Base-by-base conservation (phyloP, 2,797 vertebrate genomes). In the Zenarchopterus dispar region DNA sequence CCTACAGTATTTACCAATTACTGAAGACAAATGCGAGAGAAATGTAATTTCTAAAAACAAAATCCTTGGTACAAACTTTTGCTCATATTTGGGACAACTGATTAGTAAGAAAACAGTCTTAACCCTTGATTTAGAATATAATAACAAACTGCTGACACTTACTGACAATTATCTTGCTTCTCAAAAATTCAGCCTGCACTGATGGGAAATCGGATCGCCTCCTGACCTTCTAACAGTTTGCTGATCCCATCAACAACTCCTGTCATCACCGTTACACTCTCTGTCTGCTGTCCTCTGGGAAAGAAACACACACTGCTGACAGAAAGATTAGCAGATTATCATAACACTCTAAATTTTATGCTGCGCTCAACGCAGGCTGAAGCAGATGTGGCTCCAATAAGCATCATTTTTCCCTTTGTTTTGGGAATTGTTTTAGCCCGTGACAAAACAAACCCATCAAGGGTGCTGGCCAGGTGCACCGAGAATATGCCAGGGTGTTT, bases 391-490 rank as follows among this genome's bases (percentile, higher is more conserved):
- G 55, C 52, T 31, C 56, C 67, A 80, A 10, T 31, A 18, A 9
- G 31, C 21, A 50, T 80, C 56, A 26, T 33, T 48, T 50, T 85
- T 73, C 49, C 43, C 49, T 52, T 24, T 28, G 16, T 68, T 73
- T 54, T 75, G 70, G 43, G 50, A 65, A 60, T 43, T 56, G 49
- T 61, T 77, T 69, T 48, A 71, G 33, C 49, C 42, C 22, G 18
- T 42, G 65, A 62, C 66, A 62, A 84, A 70, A 67, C 52, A 61
- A 59, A 75, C 43, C 28, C 44, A 59, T 78, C 43, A 56, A 77
- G 67, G 61, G 55, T 62, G 56, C 67, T 60, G 63, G 63, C 69
- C 79, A 86, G 81, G 75, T 86, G 83, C 75, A 49, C 41, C 23
- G 22, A 56, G 69, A 70, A 48, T 57, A 47, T 46, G 70, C 65